Conservation (phyloP, 92 coral and sea anemone genomes). For the Phenganax subtilis region DNA sequence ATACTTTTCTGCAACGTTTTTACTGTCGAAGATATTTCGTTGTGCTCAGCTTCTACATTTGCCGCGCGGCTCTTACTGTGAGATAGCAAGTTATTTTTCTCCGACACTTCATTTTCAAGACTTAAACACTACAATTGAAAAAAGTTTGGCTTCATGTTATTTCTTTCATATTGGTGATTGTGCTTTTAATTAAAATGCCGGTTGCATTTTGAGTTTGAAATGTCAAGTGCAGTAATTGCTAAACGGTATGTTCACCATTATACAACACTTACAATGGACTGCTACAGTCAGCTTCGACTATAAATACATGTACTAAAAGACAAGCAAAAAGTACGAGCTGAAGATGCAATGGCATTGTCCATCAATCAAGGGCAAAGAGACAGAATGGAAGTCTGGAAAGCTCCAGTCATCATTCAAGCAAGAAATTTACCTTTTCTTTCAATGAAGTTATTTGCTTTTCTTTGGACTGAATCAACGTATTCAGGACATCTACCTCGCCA, state of each 20-base stretch:
- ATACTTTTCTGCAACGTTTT: constrained; percentile 70
- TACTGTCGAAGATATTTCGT: constrained; percentile 65
- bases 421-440: constrained; percentile 61
- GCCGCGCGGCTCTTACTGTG: constrained; percentile 62
- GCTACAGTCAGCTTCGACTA: too few relatives aligned
- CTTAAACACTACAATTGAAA: constrained; percentile 56
- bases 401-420: background rate
- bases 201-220: too few relatives aligned
- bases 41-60: constrained; percentile 70
- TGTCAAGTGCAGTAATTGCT: too few relatives aligned
- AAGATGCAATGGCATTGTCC: too few relatives aligned
- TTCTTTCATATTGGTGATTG: too few relatives aligned
- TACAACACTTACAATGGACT: too few relatives aligned
- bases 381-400: background rate
- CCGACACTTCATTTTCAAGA: constrained; percentile 75
- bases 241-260: too few relatives aligned
- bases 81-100: constrained; percentile 58
- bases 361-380: background rate
- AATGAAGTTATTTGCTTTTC: constrained; percentile 74
- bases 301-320: too few relatives aligned
- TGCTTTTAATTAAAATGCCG: too few relatives aligned
- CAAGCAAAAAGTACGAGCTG: too few relatives aligned
- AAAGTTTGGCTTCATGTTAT: too few relatives aligned
- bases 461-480: constrained; percentile 72
- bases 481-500: constrained; percentile 81